A percentile compares a stretch with the other conserved stretches of the same genome.
These are phyloP conservation scores for Micropoecilia bifurca DNA, from an alignment of 2,797 vertebrate genomes.

Conservation along the genomic window DNA sequence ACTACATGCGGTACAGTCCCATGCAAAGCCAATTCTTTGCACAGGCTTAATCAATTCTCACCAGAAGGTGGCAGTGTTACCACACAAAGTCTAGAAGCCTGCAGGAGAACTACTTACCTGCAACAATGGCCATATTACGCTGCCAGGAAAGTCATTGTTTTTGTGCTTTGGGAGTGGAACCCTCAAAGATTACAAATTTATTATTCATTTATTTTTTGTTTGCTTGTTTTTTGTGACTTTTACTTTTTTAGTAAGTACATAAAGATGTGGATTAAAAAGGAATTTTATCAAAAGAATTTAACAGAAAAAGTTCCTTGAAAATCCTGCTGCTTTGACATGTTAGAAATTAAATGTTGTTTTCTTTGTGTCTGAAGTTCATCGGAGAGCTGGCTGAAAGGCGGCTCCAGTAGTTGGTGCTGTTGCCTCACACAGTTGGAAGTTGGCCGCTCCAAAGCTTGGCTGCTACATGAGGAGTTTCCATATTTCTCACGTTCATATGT, in stretches of 20 bases:
- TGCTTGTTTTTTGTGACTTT: neutral
- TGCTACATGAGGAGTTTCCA: neutral
- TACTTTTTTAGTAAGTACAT: neutral
- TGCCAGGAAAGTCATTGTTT: neutral
- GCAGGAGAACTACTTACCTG: neutral
- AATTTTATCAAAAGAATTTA: neutral
- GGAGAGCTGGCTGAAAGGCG: neutral
- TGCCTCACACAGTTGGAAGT: neutral
- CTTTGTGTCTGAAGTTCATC: neutral
- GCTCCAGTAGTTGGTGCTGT: neutral
- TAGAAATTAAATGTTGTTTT: neutral
- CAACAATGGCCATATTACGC: neutral
- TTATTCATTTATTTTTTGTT: neutral
- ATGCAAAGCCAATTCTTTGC: constrained; percentile 17
- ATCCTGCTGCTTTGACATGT: neutral
- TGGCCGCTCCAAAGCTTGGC: neutral
- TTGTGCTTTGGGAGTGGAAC: neutral
- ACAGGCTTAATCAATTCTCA: neutral
- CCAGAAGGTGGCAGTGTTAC: constrained; percentile 75
- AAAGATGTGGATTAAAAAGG: neutral
- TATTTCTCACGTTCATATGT: neutral
- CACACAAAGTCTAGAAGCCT: constrained; percentile 32
- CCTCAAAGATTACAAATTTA: neutral
- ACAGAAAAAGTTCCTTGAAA: neutral
- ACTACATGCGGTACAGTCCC: constrained; percentile 46